Evolutionary conservation across 2,888 invertebrate genomes (phyloP).

Genomic region (Coelinius sp.): DNA sequence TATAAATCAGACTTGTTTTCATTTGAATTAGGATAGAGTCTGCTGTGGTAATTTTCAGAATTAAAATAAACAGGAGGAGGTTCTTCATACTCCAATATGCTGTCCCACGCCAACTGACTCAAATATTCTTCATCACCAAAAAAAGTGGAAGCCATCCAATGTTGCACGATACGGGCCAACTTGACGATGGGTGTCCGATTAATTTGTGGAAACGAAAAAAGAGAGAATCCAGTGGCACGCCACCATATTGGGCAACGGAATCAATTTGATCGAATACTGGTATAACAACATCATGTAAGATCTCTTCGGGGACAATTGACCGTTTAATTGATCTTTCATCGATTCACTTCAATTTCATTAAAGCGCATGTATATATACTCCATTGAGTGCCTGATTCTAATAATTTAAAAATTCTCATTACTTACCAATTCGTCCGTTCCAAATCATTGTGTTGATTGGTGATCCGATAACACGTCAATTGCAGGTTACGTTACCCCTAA

Average conservation of each 20-base stretch:
- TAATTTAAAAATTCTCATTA: conserved; percentile 48
- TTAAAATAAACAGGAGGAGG: not conserved
- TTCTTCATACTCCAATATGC: not conserved
- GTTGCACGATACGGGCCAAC: conserved; percentile 52
- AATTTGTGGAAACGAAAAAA: conserved; percentile 59
- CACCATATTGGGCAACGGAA: conserved; percentile 40
- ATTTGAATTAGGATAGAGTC: conserved; percentile 32
- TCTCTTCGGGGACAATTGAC: conserved; percentile 31
- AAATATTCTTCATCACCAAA: conserved; percentile 32
- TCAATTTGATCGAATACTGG: conserved; percentile 36
- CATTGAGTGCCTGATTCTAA: conserved; percentile 55
- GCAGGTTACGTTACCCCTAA: conserved; percentile 35
- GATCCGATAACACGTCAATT: conserved; percentile 42
- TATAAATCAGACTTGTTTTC: conserved; percentile 10
- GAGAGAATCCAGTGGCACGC: not conserved
- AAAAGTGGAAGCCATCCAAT: conserved; percentile 22
- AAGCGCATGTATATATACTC: not conserved
- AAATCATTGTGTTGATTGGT: conserved; percentile 20
- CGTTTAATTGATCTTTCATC: conserved; percentile 25
- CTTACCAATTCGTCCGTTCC: conserved; percentile 1
- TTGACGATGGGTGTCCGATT: conserved; percentile 59
- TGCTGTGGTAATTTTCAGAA: conserved; percentile 21
- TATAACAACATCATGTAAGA: conserved; percentile 32
- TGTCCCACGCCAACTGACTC: conserved; percentile 48
- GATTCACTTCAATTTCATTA: no score